Evolutionary conservation across 2,888 invertebrate species (phyloP).

Genomic region (Rhimphoctona megacephalus): DNA sequence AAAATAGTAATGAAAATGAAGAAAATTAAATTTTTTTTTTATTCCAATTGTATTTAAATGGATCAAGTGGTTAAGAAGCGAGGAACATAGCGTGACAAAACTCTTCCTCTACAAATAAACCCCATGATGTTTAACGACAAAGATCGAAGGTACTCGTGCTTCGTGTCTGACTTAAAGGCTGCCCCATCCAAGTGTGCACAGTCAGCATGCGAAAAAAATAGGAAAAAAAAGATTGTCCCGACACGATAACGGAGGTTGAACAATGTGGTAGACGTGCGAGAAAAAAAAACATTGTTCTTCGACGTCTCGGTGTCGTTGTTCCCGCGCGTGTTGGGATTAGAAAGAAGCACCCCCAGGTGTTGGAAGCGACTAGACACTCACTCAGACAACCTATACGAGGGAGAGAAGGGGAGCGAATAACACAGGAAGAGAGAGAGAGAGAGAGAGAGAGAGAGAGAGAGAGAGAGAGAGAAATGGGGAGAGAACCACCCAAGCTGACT

Average conservation of each 20-base stretch:
- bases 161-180: constrained; percentile 41
- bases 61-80: not conserved
- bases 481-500: constrained; percentile 55
- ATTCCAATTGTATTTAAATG: no score
- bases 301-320: constrained; percentile 60
- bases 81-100: not conserved
- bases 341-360: constrained; percentile 62
- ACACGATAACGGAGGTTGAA: constrained; percentile 42
- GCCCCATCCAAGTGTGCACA: constrained; percentile 32
- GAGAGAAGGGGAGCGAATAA: constrained; percentile 28
- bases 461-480: constrained; percentile 45
- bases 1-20: not conserved
- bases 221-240: constrained; percentile 27
- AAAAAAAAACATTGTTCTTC: constrained; percentile 48
- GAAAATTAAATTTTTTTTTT: no score
- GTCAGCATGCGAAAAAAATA: constrained; percentile 45
- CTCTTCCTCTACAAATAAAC: not conserved
- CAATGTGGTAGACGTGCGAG: constrained; percentile 62
- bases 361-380: constrained; percentile 67
- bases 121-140: constrained; percentile 17
- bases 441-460: constrained; percentile 41
- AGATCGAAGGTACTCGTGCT: constrained; percentile 29
- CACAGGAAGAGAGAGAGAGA: no score
- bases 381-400: constrained; percentile 67
- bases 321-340: constrained; percentile 59